Conservation (phyloP, 2,888 invertebrate genomes). For the Adineta ricciae region DNA sequence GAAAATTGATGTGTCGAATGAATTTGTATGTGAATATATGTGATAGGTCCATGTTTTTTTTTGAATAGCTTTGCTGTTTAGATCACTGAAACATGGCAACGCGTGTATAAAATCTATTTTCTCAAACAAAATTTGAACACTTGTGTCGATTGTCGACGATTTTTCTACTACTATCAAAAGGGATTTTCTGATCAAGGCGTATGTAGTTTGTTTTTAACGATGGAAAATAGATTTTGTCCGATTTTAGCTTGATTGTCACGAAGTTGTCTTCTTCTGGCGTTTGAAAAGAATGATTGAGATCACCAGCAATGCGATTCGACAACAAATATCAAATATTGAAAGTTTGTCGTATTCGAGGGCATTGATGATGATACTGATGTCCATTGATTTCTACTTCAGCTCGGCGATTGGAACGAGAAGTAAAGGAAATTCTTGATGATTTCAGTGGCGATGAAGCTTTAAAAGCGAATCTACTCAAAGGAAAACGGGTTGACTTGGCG, state of each 20-base stretch:
- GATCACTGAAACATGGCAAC: slow-evolving; percentile 63
- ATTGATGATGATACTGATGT: slow-evolving; percentile 35
- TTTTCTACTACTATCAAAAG: slow-evolving; percentile 84
- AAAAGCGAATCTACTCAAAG: slow-evolving; percentile 73
- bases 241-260: slow-evolving; percentile 68
- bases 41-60: background rate
- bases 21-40: slow-evolving; percentile 45
- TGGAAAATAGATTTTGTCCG: no score
- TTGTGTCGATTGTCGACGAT: slow-evolving; percentile 78
- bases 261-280: slow-evolving; percentile 92
- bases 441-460: slow-evolving; percentile 69
- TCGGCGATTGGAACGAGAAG: slow-evolving; percentile 76
- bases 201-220: slow-evolving; percentile 36
- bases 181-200: slow-evolving; percentile 52
- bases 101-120: slow-evolving; percentile 71
- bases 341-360: slow-evolving; percentile 50
- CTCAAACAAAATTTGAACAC: slow-evolving; percentile 67
- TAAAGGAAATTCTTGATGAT: slow-evolving; percentile 83
- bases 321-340: slow-evolving; percentile 90
- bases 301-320: slow-evolving; percentile 84
- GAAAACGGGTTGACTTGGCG: slow-evolving; percentile 81
- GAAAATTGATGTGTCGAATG: slow-evolving; percentile 71
- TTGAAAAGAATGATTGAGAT: slow-evolving; percentile 87
- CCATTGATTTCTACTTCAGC: slow-evolving; percentile 37
- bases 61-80: slow-evolving; percentile 36